Base-by-base conservation (phyloP, 2,113 vertebrate genomes). In the Myocastor coypus region DNA sequence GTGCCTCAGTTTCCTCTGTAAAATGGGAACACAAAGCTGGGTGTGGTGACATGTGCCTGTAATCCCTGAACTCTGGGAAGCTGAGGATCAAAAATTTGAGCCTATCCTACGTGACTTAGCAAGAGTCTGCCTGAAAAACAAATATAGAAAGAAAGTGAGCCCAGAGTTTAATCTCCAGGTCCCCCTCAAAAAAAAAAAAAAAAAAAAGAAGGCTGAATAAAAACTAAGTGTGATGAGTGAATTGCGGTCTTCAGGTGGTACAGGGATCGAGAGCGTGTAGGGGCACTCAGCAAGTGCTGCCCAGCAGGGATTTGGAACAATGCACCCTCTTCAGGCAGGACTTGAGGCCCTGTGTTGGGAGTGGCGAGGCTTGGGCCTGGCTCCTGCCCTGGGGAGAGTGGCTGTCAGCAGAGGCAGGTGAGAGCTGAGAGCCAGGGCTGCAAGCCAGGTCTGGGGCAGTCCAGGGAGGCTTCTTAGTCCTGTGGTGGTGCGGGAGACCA, bases 251-350 rank as follows among this genome's bases (percentile, higher is more conserved):
- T 55, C 3, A 0, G 80, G 66, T 17, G 30, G 5, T 46, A 17
- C 1, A 28, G 13, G n/a, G 13, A 7, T 1, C 1, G 1, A 17
- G 4, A 0, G 5, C 8, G 0, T 2, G 0, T 1, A 32, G 19
- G 3, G 46, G 34, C 40, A 7, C 57, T 6, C 9, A 0, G 30
- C 6, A 7, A 1, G 3, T 0, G 0, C 0, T 0, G 19, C 3
- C 55, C 55, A 34, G 13, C 0, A 40, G 12, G 0, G 59, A 4
- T 32, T 42, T 4, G 5, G 10, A 1, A 2, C 55, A 1, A 3
- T 14, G 4, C 5, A 17, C 34, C 0, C 66, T 7, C 2, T 14
- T 50, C 32, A 13, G 90, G 63, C 77, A 16, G 63, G 24, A 5
- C 0, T 28, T 0, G 0, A 6, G 64, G 61, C 32, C 82, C n/a